phyloP scores from a whole-genome alignment of 53 echinoderm and acorn worm genomes.

The Astropecten irregularis region DNA sequence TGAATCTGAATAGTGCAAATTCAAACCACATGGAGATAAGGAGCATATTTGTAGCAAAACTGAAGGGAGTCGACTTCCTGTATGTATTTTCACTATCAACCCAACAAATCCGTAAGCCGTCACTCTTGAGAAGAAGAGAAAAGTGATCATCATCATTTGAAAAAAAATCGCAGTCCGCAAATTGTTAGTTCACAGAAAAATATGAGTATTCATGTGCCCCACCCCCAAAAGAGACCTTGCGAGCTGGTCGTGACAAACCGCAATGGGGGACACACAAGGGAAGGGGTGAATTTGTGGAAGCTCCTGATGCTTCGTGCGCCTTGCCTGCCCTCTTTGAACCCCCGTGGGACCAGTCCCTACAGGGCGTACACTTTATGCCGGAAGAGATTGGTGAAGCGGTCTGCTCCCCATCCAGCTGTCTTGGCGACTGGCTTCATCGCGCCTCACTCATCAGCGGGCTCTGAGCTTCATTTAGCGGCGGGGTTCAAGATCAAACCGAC shows the following conservation, averaged over 20 bases:
- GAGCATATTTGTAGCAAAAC: no score
- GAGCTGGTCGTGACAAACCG: neutral
- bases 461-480: slow-evolving; percentile 24
- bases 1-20: no score
- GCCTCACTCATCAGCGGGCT: slow-evolving; percentile 17
- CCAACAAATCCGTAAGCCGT: no score
- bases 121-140: no score
- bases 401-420: neutral
- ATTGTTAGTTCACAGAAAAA: no score
- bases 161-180: no score
- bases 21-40: no score
- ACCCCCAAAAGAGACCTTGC: no score
- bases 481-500: slow-evolving; percentile 36
- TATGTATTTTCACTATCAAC: no score
- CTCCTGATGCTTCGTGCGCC: neutral
- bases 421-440: neutral
- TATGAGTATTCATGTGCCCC: no score
- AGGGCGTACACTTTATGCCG: slow-evolving; percentile 30
- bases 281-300: neutral
- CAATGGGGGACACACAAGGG: neutral
- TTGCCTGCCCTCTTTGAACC: neutral
- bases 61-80: no score
- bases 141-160: no score
- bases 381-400: slow-evolving; percentile 7
- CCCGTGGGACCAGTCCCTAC: slow-evolving; percentile 13